These are phyloP conservation scores for Zoanthus gigantus DNA, from an alignment of 92 coral and sea anemone genomes.

Conservation along the genomic window DNA sequence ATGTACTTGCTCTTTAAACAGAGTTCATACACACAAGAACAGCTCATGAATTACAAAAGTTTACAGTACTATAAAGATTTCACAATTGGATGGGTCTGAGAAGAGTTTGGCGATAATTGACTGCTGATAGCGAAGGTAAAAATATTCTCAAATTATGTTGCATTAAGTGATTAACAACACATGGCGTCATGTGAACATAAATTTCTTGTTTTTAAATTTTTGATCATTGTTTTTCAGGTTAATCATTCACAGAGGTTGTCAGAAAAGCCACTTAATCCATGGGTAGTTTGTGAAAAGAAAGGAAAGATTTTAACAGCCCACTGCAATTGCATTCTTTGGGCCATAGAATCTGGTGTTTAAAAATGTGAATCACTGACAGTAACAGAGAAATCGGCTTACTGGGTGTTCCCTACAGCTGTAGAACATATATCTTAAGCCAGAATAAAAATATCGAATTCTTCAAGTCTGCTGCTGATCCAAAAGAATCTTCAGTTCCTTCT, in stretches of 20 bases:
- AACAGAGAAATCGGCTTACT: constrained; percentile 65
- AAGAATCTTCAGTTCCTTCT: too few species aligned
- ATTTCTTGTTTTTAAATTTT: not conserved
- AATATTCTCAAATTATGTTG: not conserved
- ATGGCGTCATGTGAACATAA: not conserved
- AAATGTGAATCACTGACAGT: constrained; percentile 65
- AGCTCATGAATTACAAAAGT: constrained; percentile 60
- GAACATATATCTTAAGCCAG: too few species aligned
- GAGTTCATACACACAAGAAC: constrained; percentile 58
- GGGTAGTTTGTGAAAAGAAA: constrained; percentile 45
- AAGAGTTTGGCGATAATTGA: not conserved
- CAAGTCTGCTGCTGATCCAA: too few species aligned
- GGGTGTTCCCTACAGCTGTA: constrained; percentile 68
- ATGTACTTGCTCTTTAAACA: constrained; percentile 61
- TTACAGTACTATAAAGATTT: constrained; percentile 48
- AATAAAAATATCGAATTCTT: too few species aligned
- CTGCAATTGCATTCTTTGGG: constrained; percentile 44
- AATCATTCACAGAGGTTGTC: constrained; percentile 41
- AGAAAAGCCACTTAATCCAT: constrained; percentile 51
- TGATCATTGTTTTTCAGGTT: constrained; percentile 6
- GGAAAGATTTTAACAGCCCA: constrained; percentile 51
- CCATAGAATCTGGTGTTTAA: constrained; percentile 5
- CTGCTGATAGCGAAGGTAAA: constrained; percentile 11
- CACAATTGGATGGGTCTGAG: constrained; percentile 67
- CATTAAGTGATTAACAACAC: constrained; percentile 2